phyloP scores from a whole-genome alignment of 2,797 vertebrate species.

The Thripadectes ignobilis region DNA sequence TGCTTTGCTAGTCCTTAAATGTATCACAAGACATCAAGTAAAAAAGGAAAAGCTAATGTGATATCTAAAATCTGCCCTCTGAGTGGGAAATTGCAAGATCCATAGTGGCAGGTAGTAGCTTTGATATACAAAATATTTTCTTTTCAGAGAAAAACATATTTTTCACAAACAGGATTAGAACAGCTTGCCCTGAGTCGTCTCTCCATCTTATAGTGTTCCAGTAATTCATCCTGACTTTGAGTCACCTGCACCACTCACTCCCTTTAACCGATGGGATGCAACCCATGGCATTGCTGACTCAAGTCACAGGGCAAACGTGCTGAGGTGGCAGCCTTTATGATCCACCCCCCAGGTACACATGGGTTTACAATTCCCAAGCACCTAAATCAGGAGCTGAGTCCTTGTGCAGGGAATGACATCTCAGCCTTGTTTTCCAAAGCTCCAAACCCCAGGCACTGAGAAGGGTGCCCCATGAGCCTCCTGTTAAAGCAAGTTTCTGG shows the following conservation, averaged over 20 bases:
- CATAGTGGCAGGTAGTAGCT: fast-evolving
- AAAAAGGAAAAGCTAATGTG: not conserved
- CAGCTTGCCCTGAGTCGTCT: not conserved
- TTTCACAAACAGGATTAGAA: not conserved
- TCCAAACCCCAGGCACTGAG: not conserved
- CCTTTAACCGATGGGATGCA: not conserved
- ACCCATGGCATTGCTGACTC: not conserved
- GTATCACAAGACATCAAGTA: not conserved
- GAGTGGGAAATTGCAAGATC: not conserved
- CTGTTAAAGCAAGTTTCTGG: not conserved
- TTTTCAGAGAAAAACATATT: not conserved
- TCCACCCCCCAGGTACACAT: fast-evolving
- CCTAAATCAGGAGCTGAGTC: not conserved
- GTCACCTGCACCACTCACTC: not conserved
- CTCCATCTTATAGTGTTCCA: not conserved
- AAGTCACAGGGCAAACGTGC: not conserved
- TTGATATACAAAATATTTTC: not conserved
- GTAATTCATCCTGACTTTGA: not conserved
- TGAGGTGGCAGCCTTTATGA: not conserved
- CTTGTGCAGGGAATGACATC: not conserved
- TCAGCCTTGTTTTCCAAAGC: not conserved
- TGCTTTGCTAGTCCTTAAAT: not conserved
- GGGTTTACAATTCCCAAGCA: not conserved
- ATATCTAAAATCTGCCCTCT: not conserved
- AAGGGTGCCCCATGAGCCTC: not conserved